These are phyloP conservation scores for Struthio camelus DNA, from an alignment of 2,113 vertebrate genomes.

Conservation along the genomic window DNA sequence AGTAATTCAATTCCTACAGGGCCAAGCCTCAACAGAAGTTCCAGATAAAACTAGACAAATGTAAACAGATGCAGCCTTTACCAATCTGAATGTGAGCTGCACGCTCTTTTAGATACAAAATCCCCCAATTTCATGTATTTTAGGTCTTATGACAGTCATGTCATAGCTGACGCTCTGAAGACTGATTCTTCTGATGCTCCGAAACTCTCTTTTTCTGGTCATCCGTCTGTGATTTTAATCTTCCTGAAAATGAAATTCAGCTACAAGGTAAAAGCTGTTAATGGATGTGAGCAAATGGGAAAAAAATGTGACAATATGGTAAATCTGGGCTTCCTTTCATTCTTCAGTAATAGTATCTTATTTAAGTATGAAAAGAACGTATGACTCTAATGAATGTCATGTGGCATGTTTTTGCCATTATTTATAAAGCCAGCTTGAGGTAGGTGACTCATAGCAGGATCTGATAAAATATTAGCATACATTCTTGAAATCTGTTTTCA, in stretches of 20 bases:
- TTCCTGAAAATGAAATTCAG: constrained; percentile 65
- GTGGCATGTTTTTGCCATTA: not conserved
- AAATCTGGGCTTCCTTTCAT: constrained; percentile 36
- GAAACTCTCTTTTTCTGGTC: not conserved
- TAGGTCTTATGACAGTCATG: not conserved
- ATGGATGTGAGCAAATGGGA: constrained; percentile 58
- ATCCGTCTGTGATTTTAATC: constrained; percentile 63
- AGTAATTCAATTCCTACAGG: not conserved
- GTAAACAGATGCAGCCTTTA: not conserved
- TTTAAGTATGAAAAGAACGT: constrained; percentile 26
- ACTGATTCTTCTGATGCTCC: constrained; percentile 9
- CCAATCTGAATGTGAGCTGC: not conserved
- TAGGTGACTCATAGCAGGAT: not conserved
- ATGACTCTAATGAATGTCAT: not conserved
- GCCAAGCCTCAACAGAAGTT: not conserved
- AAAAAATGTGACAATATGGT: constrained; percentile 32
- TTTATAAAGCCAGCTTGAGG: not conserved
- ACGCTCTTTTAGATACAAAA: not conserved
- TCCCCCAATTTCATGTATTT: not conserved
- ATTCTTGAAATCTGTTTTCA: not conserved
- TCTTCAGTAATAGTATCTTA: constrained; percentile 17
- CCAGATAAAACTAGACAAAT: not conserved
- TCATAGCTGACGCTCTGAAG: not conserved
- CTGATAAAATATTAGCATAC: not conserved
- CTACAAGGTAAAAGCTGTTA: constrained; percentile 71